Conservation (phyloP, 2,113 vertebrate genomes). For the Sorex fumeus region DNA sequence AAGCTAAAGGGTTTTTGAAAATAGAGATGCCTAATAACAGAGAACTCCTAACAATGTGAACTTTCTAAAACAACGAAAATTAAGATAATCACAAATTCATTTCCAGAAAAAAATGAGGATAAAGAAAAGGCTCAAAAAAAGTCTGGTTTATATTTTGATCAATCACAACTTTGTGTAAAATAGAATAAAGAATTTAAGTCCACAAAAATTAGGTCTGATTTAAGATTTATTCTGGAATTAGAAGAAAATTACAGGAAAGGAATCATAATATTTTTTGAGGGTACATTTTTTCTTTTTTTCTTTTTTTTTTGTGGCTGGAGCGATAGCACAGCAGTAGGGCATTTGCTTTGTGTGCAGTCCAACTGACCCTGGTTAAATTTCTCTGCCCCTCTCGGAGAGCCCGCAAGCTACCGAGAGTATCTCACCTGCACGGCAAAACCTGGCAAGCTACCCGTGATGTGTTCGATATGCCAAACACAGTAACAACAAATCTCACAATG, state of each 20-base stretch:
- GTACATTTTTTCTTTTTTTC: too few species aligned
- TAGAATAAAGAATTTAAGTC: constrained; percentile 44
- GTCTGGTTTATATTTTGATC: not conserved
- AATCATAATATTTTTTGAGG: constrained; percentile 18
- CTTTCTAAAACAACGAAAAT: constrained; percentile 23
- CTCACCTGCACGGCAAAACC: too few species aligned
- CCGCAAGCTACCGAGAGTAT: too few species aligned
- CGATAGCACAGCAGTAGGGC: too few species aligned
- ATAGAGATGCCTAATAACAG: not conserved
- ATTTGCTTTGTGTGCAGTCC: too few species aligned
- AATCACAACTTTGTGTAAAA: constrained; percentile 48
- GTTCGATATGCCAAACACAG: too few species aligned
- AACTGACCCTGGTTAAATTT: too few species aligned
- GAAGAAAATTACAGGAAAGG: not conserved
- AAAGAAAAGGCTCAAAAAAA: not conserved
- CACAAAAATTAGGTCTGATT: constrained; percentile 9
- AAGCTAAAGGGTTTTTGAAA: not conserved
- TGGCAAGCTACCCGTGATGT: too few species aligned
- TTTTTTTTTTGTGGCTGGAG: too few species aligned
- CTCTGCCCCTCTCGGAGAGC: too few species aligned
- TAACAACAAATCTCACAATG: too few species aligned
- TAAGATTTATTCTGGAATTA: constrained; percentile 33
- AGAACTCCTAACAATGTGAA: not conserved
- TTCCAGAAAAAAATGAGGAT: not conserved
- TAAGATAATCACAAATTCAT: not conserved